Evolutionary conservation across 2,113 vertebrate genomes (phyloP).

Genomic region (Labeo rohita): DNA sequence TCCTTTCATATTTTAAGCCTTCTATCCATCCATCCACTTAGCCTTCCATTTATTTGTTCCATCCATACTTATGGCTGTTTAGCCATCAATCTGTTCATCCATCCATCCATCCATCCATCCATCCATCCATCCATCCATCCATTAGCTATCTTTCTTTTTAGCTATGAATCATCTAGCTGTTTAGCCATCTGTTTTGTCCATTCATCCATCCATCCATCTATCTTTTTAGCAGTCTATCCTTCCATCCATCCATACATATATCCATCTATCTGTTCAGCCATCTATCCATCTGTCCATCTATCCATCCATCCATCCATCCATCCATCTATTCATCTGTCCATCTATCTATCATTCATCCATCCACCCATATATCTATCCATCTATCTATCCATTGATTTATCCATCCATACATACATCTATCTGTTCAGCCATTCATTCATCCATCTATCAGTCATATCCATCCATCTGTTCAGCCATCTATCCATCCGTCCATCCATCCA

Average conservation of each 20-base stretch:
- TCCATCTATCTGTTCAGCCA: rapidly evolving
- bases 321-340: rapidly evolving
- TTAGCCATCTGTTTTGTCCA: rapidly evolving
- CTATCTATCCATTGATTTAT: no score
- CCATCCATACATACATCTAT: rapidly evolving
- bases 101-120: background rate
- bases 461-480: no score
- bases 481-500: no score
- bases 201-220: background rate
- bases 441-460: background rate
- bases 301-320: background rate
- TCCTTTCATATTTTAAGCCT: rapidly evolving
- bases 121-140: no score
- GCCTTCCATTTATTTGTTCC: no score
- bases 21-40: rapidly evolving
- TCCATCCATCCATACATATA: rapidly evolving
- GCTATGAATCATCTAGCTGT: no score
- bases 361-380: background rate
- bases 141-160: no score
- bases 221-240: rapidly evolving
- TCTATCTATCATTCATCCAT: rapidly evolving
- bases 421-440: rapidly evolving
- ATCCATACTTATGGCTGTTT: background rate
- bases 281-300: background rate
- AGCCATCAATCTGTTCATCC: rapidly evolving